Percentiles rank a stretch among this genome's conserved stretches.
Evolutionary conservation across 92 coral and sea anemone genomes (phyloP).

Genomic region (Palythoa caribaeorum): DNA sequence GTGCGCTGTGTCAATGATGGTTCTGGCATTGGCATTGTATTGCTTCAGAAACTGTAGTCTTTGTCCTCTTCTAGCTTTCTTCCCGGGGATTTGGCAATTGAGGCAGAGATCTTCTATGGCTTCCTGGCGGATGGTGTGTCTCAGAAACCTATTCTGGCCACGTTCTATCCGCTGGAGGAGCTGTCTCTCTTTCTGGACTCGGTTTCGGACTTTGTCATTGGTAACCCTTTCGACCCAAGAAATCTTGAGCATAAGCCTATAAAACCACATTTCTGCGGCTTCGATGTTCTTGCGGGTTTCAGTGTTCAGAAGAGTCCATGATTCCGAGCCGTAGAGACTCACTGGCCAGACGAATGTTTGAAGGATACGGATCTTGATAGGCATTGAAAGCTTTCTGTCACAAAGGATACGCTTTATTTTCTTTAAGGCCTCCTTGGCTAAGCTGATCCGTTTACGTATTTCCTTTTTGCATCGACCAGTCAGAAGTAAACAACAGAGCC

Average conservation of each 20-base stretch:
- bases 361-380: background rate
- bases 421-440: background rate
- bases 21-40: no score
- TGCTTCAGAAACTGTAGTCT: no score
- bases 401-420: background rate
- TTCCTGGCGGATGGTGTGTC: background rate
- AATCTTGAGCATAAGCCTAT: background rate
- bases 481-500: background rate
- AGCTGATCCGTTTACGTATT: background rate
- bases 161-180: no score
- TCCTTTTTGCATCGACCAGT: background rate
- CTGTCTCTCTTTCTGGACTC: no score
- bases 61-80: no score
- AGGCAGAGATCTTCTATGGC: no score
- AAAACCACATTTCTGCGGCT: conserved; percentile 14
- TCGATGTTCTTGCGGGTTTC: background rate
- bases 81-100: no score
- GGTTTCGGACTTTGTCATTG: no score
- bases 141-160: background rate
- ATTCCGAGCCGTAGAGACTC: background rate
- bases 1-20: no score
- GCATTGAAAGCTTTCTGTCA: background rate
- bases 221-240: background rate
- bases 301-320: background rate
- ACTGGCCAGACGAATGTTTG: background rate